Conservation (phyloP, 2,888 invertebrate genomes). For the Noctua fimbriata region DNA sequence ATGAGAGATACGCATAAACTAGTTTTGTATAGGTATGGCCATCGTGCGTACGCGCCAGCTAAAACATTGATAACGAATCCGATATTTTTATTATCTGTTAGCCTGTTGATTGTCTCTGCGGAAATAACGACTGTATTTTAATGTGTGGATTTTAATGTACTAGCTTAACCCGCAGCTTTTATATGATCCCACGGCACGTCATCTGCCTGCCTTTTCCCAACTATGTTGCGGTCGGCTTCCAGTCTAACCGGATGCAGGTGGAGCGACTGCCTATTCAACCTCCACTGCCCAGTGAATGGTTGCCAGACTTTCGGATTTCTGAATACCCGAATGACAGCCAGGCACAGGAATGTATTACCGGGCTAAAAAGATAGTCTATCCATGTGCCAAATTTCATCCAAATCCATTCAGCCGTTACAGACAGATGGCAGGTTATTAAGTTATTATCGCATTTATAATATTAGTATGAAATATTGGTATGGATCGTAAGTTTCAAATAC, state of each 20-base stretch:
- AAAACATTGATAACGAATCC: constrained; percentile 33
- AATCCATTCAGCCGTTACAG: background rate
- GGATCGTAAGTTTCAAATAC: background rate
- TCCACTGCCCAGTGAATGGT: background rate
- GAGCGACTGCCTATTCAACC: background rate
- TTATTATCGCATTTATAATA: background rate
- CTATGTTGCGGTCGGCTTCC: background rate
- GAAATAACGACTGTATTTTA: background rate
- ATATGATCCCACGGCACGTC: background rate
- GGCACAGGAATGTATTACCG: background rate
- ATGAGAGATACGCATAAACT: no score
- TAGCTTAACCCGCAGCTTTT: background rate
- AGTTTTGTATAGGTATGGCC: no score
- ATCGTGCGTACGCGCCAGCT: background rate
- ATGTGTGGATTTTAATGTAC: background rate
- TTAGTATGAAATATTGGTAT: background rate
- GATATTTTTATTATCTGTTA: constrained; percentile 27
- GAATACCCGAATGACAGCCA: background rate
- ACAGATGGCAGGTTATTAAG: background rate
- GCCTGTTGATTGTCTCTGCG: constrained; percentile 9
- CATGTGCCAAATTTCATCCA: background rate
- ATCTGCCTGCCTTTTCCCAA: background rate
- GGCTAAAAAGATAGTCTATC: background rate
- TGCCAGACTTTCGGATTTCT: background rate
- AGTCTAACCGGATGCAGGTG: background rate